A percentile compares a stretch with the other conserved stretches of the same genome.
phyloP scores from a whole-genome alignment of 2,113 vertebrate genomes.

The Oreochromis tanganicae region DNA sequence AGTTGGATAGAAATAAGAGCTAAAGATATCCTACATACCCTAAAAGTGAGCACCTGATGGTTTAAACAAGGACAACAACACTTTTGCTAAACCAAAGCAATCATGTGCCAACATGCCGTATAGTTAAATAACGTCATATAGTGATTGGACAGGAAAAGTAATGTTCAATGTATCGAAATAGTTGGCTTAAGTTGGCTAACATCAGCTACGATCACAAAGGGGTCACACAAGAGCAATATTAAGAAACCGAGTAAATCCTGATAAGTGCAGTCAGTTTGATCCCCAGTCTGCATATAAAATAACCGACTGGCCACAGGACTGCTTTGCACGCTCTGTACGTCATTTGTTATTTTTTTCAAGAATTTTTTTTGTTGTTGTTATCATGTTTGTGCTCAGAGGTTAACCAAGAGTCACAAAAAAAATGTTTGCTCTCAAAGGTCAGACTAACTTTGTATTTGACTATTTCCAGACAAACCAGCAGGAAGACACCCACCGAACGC shows the following conservation, averaged over 20 bases:
- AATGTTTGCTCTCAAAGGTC: slow-evolving; percentile 64
- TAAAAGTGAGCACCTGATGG: background rate
- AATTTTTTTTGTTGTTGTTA: background rate
- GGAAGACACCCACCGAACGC: background rate
- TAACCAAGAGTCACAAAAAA: background rate
- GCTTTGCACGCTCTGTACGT: background rate
- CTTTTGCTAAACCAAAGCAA: background rate
- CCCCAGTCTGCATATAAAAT: background rate
- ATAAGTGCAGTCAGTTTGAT: background rate
- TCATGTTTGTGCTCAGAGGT: background rate
- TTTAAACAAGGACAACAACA: background rate
- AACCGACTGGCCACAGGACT: background rate
- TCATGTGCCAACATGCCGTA: background rate
- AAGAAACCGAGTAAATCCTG: background rate
- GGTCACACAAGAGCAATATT: background rate
- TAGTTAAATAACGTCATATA: background rate
- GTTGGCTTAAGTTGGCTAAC: background rate
- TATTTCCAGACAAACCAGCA: slow-evolving; percentile 2
- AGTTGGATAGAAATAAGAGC: background rate
- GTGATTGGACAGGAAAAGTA: background rate
- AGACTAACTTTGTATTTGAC: slow-evolving; percentile 25
- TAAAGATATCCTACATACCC: background rate
- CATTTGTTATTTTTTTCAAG: background rate
- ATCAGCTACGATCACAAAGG: background rate
- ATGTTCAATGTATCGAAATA: background rate